Evolutionary conservation across 1,140 invertebrate species (phyloP).

Genomic region (Achatina immaculata): DNA sequence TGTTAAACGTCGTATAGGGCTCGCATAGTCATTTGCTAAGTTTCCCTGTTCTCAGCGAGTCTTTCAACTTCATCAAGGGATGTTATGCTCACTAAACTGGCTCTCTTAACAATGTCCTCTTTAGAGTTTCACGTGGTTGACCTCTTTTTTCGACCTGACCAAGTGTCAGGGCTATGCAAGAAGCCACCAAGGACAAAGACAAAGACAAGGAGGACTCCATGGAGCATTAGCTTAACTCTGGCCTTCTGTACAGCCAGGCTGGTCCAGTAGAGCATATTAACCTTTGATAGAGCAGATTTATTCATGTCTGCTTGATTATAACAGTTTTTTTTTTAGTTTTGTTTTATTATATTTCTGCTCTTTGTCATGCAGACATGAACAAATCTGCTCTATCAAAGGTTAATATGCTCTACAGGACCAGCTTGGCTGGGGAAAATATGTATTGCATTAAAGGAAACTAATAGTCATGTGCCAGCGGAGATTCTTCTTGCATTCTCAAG

Average conservation of each 20-base stretch:
- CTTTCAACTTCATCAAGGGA: too few relatives aligned
- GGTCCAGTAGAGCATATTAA: background rate
- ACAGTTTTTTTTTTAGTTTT: background rate
- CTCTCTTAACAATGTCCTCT: too few relatives aligned
- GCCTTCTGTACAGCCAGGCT: conserved; percentile 21
- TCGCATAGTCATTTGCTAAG: too few relatives aligned
- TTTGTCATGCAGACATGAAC: background rate
- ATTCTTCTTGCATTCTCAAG: background rate
- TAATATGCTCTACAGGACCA: too few relatives aligned
- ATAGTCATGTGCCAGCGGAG: too few relatives aligned
- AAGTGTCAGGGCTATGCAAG: conserved; percentile 87
- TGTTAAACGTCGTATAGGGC: too few relatives aligned
- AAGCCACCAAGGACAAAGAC: conserved; percentile 68
- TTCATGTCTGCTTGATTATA: background rate
- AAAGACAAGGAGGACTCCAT: conserved; percentile 55
- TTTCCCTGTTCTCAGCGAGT: too few relatives aligned
- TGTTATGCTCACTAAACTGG: too few relatives aligned
- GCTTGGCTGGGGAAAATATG: too few relatives aligned
- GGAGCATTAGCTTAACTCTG: conserved; percentile 44
- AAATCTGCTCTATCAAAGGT: too few relatives aligned
- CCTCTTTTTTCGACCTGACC: too few relatives aligned
- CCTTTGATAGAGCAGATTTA: background rate
- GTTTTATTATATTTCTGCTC: background rate
- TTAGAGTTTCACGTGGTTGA: too few relatives aligned
- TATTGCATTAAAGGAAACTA: background rate